These are phyloP conservation scores for Centroberyx gerrardi DNA, from an alignment of 2,797 vertebrate genomes.

Conservation along the genomic window DNA sequence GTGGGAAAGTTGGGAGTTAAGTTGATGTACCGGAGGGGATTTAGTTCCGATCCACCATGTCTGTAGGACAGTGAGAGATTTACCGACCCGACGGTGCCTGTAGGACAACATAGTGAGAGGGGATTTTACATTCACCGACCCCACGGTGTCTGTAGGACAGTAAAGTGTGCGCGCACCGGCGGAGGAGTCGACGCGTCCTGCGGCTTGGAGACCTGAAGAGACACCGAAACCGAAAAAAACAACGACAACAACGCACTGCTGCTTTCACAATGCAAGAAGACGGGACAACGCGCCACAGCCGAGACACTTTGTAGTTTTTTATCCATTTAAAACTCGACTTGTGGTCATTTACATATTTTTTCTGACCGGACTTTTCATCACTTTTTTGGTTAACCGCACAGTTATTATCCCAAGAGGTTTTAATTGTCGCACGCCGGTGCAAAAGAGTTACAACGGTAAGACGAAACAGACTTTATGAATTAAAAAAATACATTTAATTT, in stretches of 20 bases:
- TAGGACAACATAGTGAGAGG: constrained; percentile 31
- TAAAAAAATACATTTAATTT: neutral
- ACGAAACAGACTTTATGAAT: constrained; percentile 6
- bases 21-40: constrained; percentile 73
- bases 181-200: constrained; percentile 54
- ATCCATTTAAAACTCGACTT: constrained; percentile 11
- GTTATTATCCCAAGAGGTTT: constrained; percentile 53
- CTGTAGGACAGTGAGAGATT: constrained; percentile 56
- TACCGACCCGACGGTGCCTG: constrained; percentile 28
- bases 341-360: neutral
- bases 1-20: constrained; percentile 77
- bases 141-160: constrained; percentile 46
- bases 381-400: constrained; percentile 30
- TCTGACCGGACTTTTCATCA: constrained; percentile 51
- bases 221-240: constrained; percentile 26
- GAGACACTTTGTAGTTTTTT: constrained; percentile 15
- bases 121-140: constrained; percentile 47
- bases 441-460: constrained; percentile 76
- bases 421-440: constrained; percentile 38
- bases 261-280: constrained; percentile 12
- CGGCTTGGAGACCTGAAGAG: constrained; percentile 45
- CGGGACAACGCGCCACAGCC: constrained; percentile 21
- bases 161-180: constrained; percentile 35
- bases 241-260: constrained; percentile 5
- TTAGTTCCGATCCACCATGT: constrained; percentile 48